These are phyloP conservation scores for Rhagophthalmus giganteus DNA, from an alignment of 2,888 invertebrate genomes.

Conservation along the genomic window DNA sequence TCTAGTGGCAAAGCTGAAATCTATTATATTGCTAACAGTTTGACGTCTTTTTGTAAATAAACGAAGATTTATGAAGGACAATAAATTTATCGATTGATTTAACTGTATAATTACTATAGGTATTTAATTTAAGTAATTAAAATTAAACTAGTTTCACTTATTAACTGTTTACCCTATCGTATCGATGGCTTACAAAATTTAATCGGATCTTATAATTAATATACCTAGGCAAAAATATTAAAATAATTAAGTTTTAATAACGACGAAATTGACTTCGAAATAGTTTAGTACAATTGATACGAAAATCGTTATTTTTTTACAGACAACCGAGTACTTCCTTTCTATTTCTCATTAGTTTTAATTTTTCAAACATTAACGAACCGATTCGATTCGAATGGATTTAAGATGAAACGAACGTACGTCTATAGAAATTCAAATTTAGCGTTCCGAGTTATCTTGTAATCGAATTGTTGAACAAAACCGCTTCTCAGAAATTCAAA, in stretches of 20 bases:
- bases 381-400: slow-evolving; percentile 4
- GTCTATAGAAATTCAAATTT: slow-evolving; percentile 18
- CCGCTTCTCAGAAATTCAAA: slow-evolving; percentile 23
- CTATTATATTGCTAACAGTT: too few relatives aligned
- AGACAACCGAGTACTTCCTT: too few relatives aligned
- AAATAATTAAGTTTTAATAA: neutral
- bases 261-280: too few relatives aligned
- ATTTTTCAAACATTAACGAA: slow-evolving; percentile 9
- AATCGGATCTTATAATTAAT: neutral
- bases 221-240: neutral
- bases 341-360: neutral
- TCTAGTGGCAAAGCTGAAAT: slow-evolving; percentile 12
- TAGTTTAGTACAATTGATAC: too few relatives aligned
- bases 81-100: too few relatives aligned
- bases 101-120: too few relatives aligned
- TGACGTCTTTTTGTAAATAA: neutral
- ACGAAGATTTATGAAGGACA: neutral
- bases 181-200: too few relatives aligned
- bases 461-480: slow-evolving; percentile 25
- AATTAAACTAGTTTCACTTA: too few relatives aligned
- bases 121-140: too few relatives aligned
- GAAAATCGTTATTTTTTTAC: neutral
- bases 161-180: too few relatives aligned
- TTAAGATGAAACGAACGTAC: slow-evolving; percentile 3
- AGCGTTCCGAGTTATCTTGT: slow-evolving; percentile 12